Conservation (phyloP, 2,797 vertebrate species). For the Natrix natrix region DNA sequence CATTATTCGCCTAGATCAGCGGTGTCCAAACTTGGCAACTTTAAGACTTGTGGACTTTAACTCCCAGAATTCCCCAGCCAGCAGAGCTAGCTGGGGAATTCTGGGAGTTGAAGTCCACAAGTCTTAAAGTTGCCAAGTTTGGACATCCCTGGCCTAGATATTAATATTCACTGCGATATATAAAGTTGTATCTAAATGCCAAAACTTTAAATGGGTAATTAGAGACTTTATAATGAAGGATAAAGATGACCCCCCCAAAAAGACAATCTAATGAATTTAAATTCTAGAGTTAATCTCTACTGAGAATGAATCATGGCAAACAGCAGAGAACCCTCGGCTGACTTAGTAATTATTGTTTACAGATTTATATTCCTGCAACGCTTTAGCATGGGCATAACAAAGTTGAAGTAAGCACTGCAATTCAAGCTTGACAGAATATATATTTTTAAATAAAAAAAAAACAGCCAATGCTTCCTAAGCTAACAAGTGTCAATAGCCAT, state of each 20-base stretch:
- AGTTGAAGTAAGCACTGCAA: background rate
- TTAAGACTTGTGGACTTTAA: too few species aligned
- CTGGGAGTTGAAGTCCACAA: too few species aligned
- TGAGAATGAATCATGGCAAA: background rate
- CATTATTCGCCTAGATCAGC: too few species aligned
- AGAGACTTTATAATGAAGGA: background rate
- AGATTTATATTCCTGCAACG: background rate
- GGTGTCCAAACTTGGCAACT: too few species aligned
- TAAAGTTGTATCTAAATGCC: background rate
- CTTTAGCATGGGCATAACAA: background rate
- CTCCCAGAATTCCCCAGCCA: too few species aligned
- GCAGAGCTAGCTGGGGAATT: too few species aligned
- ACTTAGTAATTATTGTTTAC: background rate
- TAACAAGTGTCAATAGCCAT: background rate
- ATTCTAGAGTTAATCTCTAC: background rate
- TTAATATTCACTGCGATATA: background rate
- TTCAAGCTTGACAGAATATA: background rate
- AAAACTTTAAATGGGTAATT: background rate
- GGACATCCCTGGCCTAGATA: background rate
- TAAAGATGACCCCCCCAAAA: background rate
- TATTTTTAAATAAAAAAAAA: background rate
- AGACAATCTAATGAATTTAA: background rate
- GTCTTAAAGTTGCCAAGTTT: too few species aligned
- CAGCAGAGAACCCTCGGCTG: fast-evolving
- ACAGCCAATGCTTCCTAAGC: background rate